Evolutionary conservation across 2,113 vertebrate species (phyloP).

Genomic region (Peromyscus maniculatus): DNA sequence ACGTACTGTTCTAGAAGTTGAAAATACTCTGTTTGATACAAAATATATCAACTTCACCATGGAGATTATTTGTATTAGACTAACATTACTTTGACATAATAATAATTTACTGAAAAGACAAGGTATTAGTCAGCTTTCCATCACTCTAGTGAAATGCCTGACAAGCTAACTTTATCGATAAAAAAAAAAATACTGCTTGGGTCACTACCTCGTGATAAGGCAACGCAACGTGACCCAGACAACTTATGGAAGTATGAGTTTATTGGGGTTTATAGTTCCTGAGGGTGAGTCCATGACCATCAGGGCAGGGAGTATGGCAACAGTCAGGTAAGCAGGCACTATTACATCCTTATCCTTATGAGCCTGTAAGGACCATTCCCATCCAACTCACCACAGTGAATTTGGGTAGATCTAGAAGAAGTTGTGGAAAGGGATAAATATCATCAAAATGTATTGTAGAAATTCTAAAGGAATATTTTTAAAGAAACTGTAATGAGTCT

Average conservation of each 20-base stretch:
- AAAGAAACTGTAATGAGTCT: background rate
- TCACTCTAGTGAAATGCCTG: background rate
- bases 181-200: background rate
- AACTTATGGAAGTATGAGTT: no score
- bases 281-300: background rate
- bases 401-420: background rate
- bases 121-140: background rate
- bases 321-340: background rate
- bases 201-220: background rate
- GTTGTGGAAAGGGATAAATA: no score
- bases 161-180: background rate
- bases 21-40: background rate
- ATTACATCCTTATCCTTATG: background rate
- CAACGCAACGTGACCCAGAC: no score
- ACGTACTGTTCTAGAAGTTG: background rate
- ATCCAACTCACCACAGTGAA: background rate
- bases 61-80: slow-evolving; percentile 39
- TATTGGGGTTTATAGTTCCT: background rate
- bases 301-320: background rate
- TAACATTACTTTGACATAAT: background rate
- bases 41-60: slow-evolving; percentile 9
- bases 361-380: background rate
- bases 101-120: slow-evolving; percentile 19
- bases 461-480: background rate
- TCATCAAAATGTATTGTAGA: background rate